Evolutionary conservation across 2,888 invertebrate genomes (phyloP), one percentile per base, ranked within the genome.

Genomic region (Tiliacea aurago): DNA sequence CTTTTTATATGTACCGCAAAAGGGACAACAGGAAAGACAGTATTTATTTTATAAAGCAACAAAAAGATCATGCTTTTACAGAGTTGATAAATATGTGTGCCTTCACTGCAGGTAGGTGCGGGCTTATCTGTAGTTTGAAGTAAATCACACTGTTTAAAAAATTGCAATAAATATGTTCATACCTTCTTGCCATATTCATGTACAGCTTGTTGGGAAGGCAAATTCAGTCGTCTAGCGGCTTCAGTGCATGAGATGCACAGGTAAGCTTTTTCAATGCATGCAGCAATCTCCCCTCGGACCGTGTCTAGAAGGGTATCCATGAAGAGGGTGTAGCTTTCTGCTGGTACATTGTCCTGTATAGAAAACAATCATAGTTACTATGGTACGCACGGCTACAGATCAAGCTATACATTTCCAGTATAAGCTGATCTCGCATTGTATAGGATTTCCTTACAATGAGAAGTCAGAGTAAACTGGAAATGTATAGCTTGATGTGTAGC

Each of bases 231-330:
- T 85, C 99, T 97, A 0, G 98, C 98, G 2, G 99, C 99, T 92
- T 99, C 99, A 76, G 97, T 97, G 9, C 98, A 96, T 0, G 98
- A 98, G 80, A 99, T 98, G 91, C 98, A 98, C 78, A 98, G 98
- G 93, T 99, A 99, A 0, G 99, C 99, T 92, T 99, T 99, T 93
- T 99, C 99, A 91, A 99, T 98, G 91, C 99, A 99, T 0, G 98
- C 98, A 1, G 99, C 99, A 84, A 99, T 99, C 95, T 99, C 99
- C 87, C 98, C 98, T 64, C 99, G 97, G 49, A 99, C 99, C 0
- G 99, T 99, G 88, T 99, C 98, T 66, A 99, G 94, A 23, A 99
- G 96, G 76, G 99, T 99, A 87, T 99, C 99, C 97, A 99, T 99
- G 94, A 99, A 99, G 88, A 99, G 98, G 80, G 98, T 99, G 94